These are phyloP conservation scores for Drosophila mauritiana DNA, from an alignment of 1,140 invertebrate genomes.

Conservation along the genomic window DNA sequence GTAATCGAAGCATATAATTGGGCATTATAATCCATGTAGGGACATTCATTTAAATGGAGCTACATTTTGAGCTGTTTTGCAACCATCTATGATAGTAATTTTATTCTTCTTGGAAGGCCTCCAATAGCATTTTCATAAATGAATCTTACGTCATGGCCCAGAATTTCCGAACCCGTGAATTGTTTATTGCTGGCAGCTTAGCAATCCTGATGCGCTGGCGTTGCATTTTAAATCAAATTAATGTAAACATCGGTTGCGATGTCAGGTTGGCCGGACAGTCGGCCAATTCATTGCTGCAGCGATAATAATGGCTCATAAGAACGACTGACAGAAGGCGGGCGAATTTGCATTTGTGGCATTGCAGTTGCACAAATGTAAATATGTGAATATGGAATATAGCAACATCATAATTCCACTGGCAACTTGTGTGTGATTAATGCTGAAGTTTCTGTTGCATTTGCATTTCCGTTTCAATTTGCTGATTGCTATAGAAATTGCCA, in stretches of 20 bases:
- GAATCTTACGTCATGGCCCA: constrained; percentile 32
- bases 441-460: constrained; percentile 22
- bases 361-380: constrained; percentile 48
- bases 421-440: constrained; percentile 31
- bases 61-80: too few species aligned
- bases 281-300: constrained; percentile 22
- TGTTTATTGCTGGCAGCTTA: constrained; percentile 59
- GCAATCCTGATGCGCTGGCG: constrained; percentile 37
- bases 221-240: constrained; percentile 71
- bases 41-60: background rate
- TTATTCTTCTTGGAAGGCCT: constrained; percentile 4
- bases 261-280: constrained; percentile 38
- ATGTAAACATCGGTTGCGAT: constrained; percentile 69
- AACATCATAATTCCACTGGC: constrained; percentile 36
- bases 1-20: too few species aligned
- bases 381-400: constrained; percentile 7
- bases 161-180: constrained; percentile 46
- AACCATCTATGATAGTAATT: background rate
- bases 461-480: constrained; percentile 34
- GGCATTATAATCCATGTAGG: too few species aligned
- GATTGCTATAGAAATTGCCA: constrained; percentile 7
- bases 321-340: background rate
- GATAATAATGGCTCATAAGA: constrained; percentile 14
- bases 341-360: constrained; percentile 19
- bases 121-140: constrained; percentile 71